These are phyloP conservation scores for Hippocampus abdominalis DNA, from an alignment of 2,113 vertebrate species.

Conservation along the genomic window DNA sequence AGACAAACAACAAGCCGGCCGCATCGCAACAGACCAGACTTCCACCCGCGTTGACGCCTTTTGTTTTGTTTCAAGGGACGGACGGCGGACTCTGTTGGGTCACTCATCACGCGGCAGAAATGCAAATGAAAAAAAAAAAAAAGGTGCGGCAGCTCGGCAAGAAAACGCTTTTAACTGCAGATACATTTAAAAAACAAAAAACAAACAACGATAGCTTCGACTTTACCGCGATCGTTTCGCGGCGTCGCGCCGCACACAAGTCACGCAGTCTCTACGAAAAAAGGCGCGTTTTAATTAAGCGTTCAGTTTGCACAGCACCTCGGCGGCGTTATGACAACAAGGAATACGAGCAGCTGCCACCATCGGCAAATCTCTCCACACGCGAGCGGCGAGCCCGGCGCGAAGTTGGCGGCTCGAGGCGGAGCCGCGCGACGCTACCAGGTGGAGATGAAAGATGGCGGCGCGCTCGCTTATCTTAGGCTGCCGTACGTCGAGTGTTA, in stretches of 20 bases:
- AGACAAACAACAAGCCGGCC: constrained; percentile 14
- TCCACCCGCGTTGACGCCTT: not conserved
- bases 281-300: constrained; percentile 6
- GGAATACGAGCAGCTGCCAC: constrained; percentile 24
- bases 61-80: not conserved
- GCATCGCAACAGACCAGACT: constrained; percentile 11
- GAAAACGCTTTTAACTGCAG: not conserved
- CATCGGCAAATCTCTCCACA: constrained; percentile 31
- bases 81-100: not conserved
- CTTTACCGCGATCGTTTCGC: not conserved
- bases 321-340: not conserved
- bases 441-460: constrained; percentile 31
- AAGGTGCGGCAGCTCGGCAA: too few relatives aligned
- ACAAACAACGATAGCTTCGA: not conserved
- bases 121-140: not conserved
- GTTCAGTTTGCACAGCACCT: not conserved
- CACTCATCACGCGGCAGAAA: not conserved
- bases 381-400: constrained; percentile 10
- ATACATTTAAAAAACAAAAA: too few relatives aligned
- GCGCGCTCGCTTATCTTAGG: not conserved
- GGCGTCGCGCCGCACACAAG: too few relatives aligned
- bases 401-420: constrained; percentile 2
- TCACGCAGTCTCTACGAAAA: not conserved
- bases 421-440: not conserved
- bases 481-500: not conserved